Base-by-base conservation (phyloP, 2,113 vertebrate species). In the Fregata magnificens region DNA sequence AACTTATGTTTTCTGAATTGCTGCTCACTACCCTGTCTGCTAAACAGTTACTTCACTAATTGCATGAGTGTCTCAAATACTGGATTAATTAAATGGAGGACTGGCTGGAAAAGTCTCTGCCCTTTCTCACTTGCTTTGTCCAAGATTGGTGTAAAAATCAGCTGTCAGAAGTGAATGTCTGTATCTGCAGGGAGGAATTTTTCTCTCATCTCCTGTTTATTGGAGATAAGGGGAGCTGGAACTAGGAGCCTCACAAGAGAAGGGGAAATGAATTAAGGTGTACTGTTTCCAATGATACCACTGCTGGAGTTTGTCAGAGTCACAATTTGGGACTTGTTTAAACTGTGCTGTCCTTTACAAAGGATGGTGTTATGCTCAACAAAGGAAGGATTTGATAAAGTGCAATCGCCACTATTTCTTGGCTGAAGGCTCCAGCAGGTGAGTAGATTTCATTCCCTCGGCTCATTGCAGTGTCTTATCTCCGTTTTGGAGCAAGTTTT, bases 241-340 rank as follows among this genome's bases (percentile, higher is more conserved):
- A 86, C 56, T 58, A 40, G 49, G 70, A 16, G 1, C 32, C 83
- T n/a, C 2, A 2, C 9, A 2, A 77, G 59, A 70, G 55, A 86
- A 93, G 59, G 63, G 71, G 90, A 95, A 88, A 67, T 93, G 28
- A 93, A 90, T 94, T 82, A 77, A 93, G 59, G 29, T 77, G 29
- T 73, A 62, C 74, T 96, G 79, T 94, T 95, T 82, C 79, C 66
- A 67, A 53, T 90, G 92, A 55, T 83, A 78, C 56, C 36, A 42
- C 79, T 95, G 63, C 96, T 97, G 96, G 90, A 95, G 62, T 97
- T 94, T 88, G 85, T 92, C 88, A 93, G 59, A 45, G 58, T 82
- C 77, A 72, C 3, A 1, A 52, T 94, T 76, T 76, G 62, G 66
- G 89, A 70, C 58, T 94, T 93, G 91, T 95, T 94, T 96, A 95